Evolutionary conservation across 2,797 vertebrate genomes (phyloP), one percentile per base, ranked within the genome.

Genomic region (Neosalanx taihuensis): DNA sequence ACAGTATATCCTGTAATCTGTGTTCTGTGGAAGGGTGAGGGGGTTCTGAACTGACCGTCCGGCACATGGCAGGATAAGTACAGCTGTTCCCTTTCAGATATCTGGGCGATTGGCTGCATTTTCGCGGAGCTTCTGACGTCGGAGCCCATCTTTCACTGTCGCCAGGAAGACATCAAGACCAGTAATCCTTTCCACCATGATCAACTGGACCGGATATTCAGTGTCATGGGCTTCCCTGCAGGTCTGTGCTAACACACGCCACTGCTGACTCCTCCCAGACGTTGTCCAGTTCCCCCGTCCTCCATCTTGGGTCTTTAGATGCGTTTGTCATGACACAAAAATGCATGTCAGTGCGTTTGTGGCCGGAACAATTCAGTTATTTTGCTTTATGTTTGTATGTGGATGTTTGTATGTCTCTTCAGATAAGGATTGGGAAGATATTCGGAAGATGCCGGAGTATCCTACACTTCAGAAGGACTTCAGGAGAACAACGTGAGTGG

Each of bases 381-480:
- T 46, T 46, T 46, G 9, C 3, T 46, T 46, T 46, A 12, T 46
- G 10, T 46, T 46, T 46, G 2, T 46, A 46, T 10, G 6, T n/a
- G n/a, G n/a, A n/a, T n/a, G n/a, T n/a, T n/a, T n/a, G n/a, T n/a
- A 13, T 51, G 20, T 12, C 4, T 68, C n/a, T 46, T 13, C 92
- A 99, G 97, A 99, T 92, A 99, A 99, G 91, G 97, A 99, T 84
- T 99, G 97, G 97, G 97, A 99, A 88, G 97, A 99, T 89, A 99
- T 99, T 76, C 90, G 97, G 81, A 99, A 98, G 87, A 99, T 99
- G 97, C 97, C 97, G 18, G 97, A 99, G 87, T 99, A 98, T 83
- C 96, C 97, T 9, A 98, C 97, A 20, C 94, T 99, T 85, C 97
- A 98, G 83, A 99, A 99, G 76, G 97, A 99, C 85, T 99, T 99